Percentiles rank a stretch among this genome's conserved stretches.
Conservation (phyloP, 2,113 vertebrate species). For the Psettodes erumei region DNA sequence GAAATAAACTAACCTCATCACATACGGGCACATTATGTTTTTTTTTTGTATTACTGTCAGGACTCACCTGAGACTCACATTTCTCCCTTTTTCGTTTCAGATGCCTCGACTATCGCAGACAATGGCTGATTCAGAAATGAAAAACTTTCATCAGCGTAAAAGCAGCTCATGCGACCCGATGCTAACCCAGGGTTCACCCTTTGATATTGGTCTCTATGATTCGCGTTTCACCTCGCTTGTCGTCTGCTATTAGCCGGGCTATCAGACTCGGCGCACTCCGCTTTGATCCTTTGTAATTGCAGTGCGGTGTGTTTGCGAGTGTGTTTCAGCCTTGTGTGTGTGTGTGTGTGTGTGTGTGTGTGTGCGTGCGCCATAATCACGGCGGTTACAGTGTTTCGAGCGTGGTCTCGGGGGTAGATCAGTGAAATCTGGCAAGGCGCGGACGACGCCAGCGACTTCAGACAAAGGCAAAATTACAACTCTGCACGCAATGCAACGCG, state of each 20-base stretch:
- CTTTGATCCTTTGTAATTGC: slow-evolving; percentile 58
- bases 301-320: slow-evolving; percentile 16
- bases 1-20: slow-evolving; percentile 1
- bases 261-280: slow-evolving; percentile 19
- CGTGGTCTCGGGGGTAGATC: slow-evolving; percentile 36
- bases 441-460: slow-evolving; percentile 44
- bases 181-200: background rate
- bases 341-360: slow-evolving; percentile 7
- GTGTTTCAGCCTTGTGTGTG: background rate
- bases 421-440: slow-evolving; percentile 41
- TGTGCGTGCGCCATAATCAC: slow-evolving; percentile 27
- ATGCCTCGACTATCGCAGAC: background rate
- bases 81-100: slow-evolving; percentile 12
- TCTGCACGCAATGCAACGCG: slow-evolving; percentile 67
- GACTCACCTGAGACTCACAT: background rate
- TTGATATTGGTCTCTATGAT: slow-evolving; percentile 49
- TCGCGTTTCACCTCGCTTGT: slow-evolving; percentile 29
- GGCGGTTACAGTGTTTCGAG: slow-evolving; percentile 21
- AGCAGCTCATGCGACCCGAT: background rate
- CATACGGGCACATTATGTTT: too few relatives aligned
- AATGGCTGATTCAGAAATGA: slow-evolving; percentile 2
- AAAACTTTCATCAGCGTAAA: background rate
- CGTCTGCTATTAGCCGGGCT: slow-evolving; percentile 42
- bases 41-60: slow-evolving; percentile 1
- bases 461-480: slow-evolving; percentile 55